Conservation (phyloP, 2,113 vertebrate genomes). For the Dryoscopus gambensis region DNA sequence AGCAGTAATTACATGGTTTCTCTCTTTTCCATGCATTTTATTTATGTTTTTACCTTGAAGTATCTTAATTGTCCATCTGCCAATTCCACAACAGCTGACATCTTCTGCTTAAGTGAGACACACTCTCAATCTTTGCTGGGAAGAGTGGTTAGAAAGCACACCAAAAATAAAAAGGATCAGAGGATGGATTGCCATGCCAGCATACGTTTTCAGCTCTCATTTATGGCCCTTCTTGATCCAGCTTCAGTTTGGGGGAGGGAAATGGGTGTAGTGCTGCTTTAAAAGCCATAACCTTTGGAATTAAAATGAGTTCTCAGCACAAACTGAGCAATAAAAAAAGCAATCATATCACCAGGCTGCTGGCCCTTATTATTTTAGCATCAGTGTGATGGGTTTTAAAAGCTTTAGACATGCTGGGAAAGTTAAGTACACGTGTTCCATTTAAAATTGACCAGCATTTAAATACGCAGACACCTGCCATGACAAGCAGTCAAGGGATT, state of each 20-base stretch:
- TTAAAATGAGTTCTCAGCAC: slow-evolving; percentile 37
- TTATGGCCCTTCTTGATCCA: slow-evolving; percentile 12
- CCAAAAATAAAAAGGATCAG: background rate
- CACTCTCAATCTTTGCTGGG: background rate
- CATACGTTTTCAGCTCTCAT: slow-evolving; percentile 4
- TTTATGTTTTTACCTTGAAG: background rate
- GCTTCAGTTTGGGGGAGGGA: slow-evolving; percentile 17
- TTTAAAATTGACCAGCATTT: slow-evolving; percentile 66
- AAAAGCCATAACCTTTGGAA: slow-evolving; percentile 67
- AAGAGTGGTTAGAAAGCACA: background rate
- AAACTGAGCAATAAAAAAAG: slow-evolving; percentile 67
- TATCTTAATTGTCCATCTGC: background rate
- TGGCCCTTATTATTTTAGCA: slow-evolving; percentile 71
- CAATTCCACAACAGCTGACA: background rate
- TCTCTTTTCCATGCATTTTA: background rate
- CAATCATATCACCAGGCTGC: slow-evolving; percentile 64
- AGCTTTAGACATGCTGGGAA: slow-evolving; percentile 67
- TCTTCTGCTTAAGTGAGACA: background rate
- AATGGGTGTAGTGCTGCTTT: slow-evolving; percentile 4
- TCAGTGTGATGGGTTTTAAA: slow-evolving; percentile 69
- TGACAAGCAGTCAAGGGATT: slow-evolving; percentile 37
- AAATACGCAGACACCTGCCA: slow-evolving; percentile 56
- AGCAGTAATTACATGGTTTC: background rate
- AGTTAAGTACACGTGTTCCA: slow-evolving; percentile 65
- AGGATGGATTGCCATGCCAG: background rate